Evolutionary conservation across 2,113 vertebrate genomes (phyloP).

Genomic region (Globicephala melas): DNA sequence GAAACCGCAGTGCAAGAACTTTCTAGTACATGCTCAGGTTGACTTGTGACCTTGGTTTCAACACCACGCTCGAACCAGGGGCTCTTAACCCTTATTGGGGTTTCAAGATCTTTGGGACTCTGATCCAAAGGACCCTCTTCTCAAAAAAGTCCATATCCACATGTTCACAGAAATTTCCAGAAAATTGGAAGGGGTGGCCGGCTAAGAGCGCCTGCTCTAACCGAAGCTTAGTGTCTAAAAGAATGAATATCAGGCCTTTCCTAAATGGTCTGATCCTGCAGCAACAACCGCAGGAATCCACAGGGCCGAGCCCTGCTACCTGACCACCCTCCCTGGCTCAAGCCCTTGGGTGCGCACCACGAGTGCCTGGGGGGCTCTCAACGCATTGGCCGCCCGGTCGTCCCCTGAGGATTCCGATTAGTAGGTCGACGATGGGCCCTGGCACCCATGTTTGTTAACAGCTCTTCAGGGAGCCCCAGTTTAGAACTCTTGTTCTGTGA

Average conservation of each 20-base stretch:
- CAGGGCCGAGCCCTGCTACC: not conserved
- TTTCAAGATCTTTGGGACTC: not conserved
- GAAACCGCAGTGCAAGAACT: not conserved
- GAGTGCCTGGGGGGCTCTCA: not conserved
- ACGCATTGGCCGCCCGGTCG: rapidly evolving
- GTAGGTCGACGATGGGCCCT: not conserved
- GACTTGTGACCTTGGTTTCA: not conserved
- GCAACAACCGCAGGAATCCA: not conserved
- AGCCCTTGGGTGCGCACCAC: no score
- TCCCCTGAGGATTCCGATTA: not conserved
- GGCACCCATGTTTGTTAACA: not conserved
- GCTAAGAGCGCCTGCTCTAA: not conserved
- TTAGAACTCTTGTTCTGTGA: not conserved
- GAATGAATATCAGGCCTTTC: not conserved
- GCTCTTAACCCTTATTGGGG: not conserved
- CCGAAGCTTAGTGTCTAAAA: not conserved
- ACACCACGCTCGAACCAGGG: not conserved
- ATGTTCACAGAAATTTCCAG: not conserved
- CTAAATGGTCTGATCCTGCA: not conserved
- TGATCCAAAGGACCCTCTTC: not conserved
- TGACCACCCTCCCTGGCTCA: not conserved
- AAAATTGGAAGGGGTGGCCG: not conserved
- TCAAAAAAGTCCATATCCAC: not conserved
- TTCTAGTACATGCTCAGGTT: not conserved
- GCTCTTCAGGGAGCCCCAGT: not conserved